Evolutionary conservation across 2,888 invertebrate genomes (phyloP).

Genomic region (Aspidiotus destructor): DNA sequence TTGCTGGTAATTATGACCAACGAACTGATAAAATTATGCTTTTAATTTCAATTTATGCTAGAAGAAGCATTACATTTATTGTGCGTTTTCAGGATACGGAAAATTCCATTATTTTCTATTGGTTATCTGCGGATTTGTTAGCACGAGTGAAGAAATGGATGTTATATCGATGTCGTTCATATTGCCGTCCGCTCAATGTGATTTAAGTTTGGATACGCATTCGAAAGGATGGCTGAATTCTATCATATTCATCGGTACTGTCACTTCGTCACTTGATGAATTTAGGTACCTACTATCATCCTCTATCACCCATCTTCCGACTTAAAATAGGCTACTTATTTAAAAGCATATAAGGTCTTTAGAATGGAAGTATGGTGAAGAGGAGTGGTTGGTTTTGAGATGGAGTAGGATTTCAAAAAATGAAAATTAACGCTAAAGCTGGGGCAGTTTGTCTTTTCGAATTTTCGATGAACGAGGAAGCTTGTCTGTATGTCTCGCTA

Average conservation of each 20-base stretch:
- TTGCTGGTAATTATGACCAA: constrained; percentile 50
- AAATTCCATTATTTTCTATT: constrained; percentile 81
- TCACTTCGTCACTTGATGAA: constrained; percentile 22
- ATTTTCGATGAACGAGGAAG: too few relatives aligned
- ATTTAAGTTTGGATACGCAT: constrained; percentile 72
- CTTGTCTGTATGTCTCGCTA: too few relatives aligned
- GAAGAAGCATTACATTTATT: not conserved
- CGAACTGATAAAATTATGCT: not conserved
- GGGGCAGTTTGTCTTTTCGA: too few relatives aligned
- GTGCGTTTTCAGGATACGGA: constrained; percentile 57
- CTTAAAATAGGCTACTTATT: not conserved
- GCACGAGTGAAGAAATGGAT: constrained; percentile 92
- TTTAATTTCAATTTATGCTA: too few relatives aligned
- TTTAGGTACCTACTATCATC: constrained; percentile 24
- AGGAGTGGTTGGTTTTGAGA: not conserved
- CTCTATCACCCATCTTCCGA: constrained; percentile 21
- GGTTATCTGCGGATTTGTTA: constrained; percentile 86
- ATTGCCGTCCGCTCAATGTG: constrained; percentile 85
- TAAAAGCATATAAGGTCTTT: not conserved
- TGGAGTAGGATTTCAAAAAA: not conserved
- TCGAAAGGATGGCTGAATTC: constrained; percentile 69
- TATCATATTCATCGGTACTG: constrained; percentile 50
- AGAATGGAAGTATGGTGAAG: constrained; percentile 19
- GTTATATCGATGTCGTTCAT: constrained; percentile 93
- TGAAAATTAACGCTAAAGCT: too few relatives aligned